phyloP scores from a whole-genome alignment of 2,888 invertebrate species.

The Hypomecis atomaria region DNA sequence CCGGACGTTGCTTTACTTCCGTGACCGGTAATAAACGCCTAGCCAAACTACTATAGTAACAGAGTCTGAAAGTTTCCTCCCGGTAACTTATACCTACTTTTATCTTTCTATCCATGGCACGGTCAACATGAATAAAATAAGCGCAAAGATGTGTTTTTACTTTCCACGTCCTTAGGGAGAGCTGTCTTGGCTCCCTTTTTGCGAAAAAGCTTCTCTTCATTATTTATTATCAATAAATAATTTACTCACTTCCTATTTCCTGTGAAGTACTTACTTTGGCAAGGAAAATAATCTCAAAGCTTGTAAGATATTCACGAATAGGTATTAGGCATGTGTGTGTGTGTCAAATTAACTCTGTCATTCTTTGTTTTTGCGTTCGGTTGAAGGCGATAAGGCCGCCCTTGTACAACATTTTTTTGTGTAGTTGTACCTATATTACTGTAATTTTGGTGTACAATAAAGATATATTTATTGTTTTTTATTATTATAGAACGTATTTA shows the following conservation, averaged over 20 bases:
- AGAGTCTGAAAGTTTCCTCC: not conserved
- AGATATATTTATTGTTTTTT: too few species aligned
- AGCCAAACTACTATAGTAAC: not conserved
- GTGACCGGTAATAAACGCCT: too few species aligned
- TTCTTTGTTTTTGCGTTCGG: too few species aligned
- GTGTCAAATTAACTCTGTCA: too few species aligned
- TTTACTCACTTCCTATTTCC: constrained; percentile 6
- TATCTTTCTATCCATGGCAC: not conserved
- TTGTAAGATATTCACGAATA: too few species aligned
- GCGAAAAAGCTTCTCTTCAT: constrained; percentile 16
- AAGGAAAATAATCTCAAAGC: not conserved
- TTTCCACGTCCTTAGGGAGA: constrained; percentile 12
- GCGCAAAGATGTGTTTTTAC: constrained; percentile 13
- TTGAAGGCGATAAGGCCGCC: too few species aligned
- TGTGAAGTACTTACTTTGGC: not conserved
- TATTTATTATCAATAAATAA: constrained; percentile 18
- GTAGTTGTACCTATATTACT: too few species aligned
- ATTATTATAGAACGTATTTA: too few species aligned
- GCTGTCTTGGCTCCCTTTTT: constrained; percentile 15
- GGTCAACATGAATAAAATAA: constrained; percentile 19
- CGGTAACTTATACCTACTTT: not conserved
- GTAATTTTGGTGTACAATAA: too few species aligned
- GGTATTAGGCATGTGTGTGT: too few species aligned
- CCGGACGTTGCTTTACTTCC: too few species aligned
- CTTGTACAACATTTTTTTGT: too few species aligned